Conservation (phyloP, 2,113 vertebrate species). For the Hemiprocne comata region DNA sequence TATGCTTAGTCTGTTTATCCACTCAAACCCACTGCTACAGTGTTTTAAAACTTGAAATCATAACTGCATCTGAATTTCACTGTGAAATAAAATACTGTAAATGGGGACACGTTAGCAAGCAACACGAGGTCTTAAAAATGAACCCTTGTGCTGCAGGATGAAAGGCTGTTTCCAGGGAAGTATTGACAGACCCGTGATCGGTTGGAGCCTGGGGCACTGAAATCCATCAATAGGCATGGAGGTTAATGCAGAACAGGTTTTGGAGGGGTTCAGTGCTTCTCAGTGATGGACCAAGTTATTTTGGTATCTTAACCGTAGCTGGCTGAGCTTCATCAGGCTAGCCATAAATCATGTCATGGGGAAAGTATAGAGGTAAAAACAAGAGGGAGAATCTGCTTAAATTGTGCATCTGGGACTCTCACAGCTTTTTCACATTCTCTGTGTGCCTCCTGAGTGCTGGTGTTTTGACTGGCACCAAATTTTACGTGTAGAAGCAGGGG, state of each 20-base stretch:
- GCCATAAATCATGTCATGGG: not conserved
- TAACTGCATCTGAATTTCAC: conserved; percentile 49
- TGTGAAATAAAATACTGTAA: conserved; percentile 60
- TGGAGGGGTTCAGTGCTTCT: not conserved
- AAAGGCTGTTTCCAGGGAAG: conserved; percentile 6
- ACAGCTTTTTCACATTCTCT: not conserved
- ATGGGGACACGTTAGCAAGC: conserved; percentile 50
- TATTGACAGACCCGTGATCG: conserved; percentile 21
- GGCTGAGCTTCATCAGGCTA: not conserved
- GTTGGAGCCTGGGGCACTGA: not conserved
- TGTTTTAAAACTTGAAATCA: conserved; percentile 37
- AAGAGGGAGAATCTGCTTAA: not conserved
- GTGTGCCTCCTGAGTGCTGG: rapidly evolving
- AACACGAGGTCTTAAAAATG: conserved; percentile 27
- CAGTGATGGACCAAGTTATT: not conserved
- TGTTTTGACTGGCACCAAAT: not conserved
- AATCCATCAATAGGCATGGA: not conserved
- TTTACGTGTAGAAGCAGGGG: not conserved
- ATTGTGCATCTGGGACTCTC: not conserved
- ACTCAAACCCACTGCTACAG: conserved; percentile 2
- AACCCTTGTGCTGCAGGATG: not conserved
- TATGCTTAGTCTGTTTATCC: conserved; percentile 47
- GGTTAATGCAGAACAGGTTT: conserved; percentile 4
- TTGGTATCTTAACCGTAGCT: not conserved
- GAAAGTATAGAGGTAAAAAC: not conserved